Evolutionary conservation across 1,140 invertebrate genomes (phyloP), one percentile per base, ranked within the genome.

Genomic region (Colletes latitarsis): DNA sequence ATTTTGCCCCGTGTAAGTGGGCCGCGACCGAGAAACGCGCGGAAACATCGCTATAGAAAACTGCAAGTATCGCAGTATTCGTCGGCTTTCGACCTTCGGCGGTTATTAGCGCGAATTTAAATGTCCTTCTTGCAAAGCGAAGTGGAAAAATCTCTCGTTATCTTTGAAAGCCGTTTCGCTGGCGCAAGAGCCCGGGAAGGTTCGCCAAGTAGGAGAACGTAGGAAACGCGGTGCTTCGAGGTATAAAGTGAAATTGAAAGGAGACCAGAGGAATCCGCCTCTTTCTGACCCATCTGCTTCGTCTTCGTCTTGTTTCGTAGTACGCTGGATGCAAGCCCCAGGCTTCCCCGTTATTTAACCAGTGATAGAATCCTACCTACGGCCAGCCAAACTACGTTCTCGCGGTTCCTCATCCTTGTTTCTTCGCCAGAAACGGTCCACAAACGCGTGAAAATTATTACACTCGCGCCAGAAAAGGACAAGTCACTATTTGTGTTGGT

Each of bases 161-260:
- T 78, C 69, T 72, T 72, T 73, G 77, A 78, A 71, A 78, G 68
- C 76, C 21, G 43, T 77, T 70, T 71, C 58, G 15, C 57, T n/a
- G 39, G 68, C 52, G 68, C 2, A 58, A 49, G 55, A 62, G 43
- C 41, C 66, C 57, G 21, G 30, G 53, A 15, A 17, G 62, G 12
- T 66, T 14, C 41, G 53, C 43, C n/a, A 6, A 30, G 75, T 43
- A 19, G 43, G 19, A 57, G 74, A 21, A 69, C 21, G 66, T 46
- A 66, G 55, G 30, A 57, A 70, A 39, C 66, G 30, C 53, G 30
- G 55, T 70, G 60, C 39, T 78, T 66, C 64, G 49, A 70, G 71
- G 60, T 66, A 73, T 66, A 80, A 85, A 83, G 82, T 84, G 84
- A 88, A 88, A 88, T 88, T 88, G 83, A 88, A 88, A 86, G 79